These are phyloP conservation scores for Pseudomugil gertrudae DNA, from an alignment of 2,797 vertebrate genomes.

Conservation along the genomic window DNA sequence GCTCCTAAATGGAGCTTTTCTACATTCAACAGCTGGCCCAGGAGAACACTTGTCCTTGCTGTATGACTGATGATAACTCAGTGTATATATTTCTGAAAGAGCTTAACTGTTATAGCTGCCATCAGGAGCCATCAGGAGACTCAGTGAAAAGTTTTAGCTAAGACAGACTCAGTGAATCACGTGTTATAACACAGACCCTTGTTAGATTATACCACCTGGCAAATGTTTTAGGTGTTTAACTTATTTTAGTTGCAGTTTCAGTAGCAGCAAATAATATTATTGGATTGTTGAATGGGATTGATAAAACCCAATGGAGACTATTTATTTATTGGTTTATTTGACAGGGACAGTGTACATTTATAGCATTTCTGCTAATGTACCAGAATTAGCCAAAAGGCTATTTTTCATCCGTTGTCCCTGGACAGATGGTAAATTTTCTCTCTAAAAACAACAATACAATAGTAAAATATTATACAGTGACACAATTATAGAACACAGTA, in stretches of 20 bases:
- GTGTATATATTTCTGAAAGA: constrained; percentile 47
- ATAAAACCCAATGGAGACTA: neutral
- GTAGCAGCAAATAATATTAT: constrained; percentile 1
- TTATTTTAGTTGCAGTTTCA: constrained; percentile 22
- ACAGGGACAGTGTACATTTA: too few relatives aligned
- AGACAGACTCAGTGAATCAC: neutral
- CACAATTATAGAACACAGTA: too few relatives aligned
- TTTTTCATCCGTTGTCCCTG: too few relatives aligned
- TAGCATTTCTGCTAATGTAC: too few relatives aligned
- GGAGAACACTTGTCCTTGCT: constrained; percentile 10
- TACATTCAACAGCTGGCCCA: constrained; percentile 8
- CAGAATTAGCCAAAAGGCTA: too few relatives aligned
- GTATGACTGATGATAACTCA: constrained; percentile 29
- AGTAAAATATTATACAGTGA: too few relatives aligned
- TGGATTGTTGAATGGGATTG: neutral
- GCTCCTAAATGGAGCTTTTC: constrained; percentile 16
- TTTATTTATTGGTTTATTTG: too few relatives aligned
- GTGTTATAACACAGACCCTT: constrained; percentile 28
- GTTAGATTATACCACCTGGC: constrained; percentile 32
- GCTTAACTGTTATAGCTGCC: constrained; percentile 33
- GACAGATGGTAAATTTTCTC: too few relatives aligned
- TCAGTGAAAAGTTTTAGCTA: constrained; percentile 11
- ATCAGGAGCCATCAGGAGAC: constrained; percentile 24
- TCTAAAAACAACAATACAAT: too few relatives aligned
- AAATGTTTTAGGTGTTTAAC: constrained; percentile 31